Base-by-base conservation (phyloP, 2,797 vertebrate genomes). In the Hybognathus amarus region DNA sequence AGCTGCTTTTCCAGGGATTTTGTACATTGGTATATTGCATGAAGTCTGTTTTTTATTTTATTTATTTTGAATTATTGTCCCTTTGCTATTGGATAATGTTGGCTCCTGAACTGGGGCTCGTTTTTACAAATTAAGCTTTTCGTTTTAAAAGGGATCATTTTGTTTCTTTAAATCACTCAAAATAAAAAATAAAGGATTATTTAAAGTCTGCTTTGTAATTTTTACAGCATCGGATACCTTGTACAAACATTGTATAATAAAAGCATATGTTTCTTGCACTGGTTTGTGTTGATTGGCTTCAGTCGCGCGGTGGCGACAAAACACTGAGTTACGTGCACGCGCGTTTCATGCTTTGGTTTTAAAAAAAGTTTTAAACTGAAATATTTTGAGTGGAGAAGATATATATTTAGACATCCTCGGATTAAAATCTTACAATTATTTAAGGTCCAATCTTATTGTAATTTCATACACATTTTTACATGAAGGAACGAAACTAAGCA, bases 1-100 rank as follows among this genome's bases (percentile, higher is more conserved):
- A 94, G 94, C 94, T 95, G 92, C 91, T 87, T 94, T 89, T 92
- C 92, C 92, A 88, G 92, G 85, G 91, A 81, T 94, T 95, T 95
- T 95, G 92, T 95, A 95, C 90, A 92, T 92, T 94, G 91, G 92
- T 93, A 93, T 91, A 93, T 91, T 93, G 87, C 87, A 89, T 89
- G 84, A 90, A 91, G 88, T 92, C 93, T 92, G 94, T 93, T 94
- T 94, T 11, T 91, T 89, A 81, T 92, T 92, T 74, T 83, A 93
- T 93, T 94, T 93, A 92, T 94, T 94, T 93, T 91, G 86, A 74
- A 36, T 24, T 90, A 77, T 71, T 79, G 83, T 87, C 82, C 38
- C 79, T 86, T 89, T 91, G 86, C 90, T 89, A 83, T 90, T 68
- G 70, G 90, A 91, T 27, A 88, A 42, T 68, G 33, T 8, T 9